Percentiles rank a stretch among this genome's conserved stretches.
Conservation (phyloP, 2,888 invertebrate genomes). For the Baccha elongata region DNA sequence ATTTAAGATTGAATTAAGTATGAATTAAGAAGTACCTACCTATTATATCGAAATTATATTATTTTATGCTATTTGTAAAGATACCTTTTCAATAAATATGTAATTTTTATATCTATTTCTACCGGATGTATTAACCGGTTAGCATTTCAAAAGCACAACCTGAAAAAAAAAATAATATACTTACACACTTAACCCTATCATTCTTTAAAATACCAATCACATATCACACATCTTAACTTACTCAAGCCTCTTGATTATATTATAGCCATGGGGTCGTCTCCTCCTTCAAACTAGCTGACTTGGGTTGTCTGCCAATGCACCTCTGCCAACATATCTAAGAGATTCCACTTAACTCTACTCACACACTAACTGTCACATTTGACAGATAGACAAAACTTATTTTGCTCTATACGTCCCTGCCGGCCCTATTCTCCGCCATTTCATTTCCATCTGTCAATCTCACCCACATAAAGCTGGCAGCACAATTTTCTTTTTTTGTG, state of each 20-base stretch:
- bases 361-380: constrained; percentile 54
- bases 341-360: constrained; percentile 64
- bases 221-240: not conserved
- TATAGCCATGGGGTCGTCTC: constrained; percentile 20
- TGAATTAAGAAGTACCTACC: no score
- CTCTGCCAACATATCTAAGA: constrained; percentile 16
- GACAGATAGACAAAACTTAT: constrained; percentile 64
- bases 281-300: constrained; percentile 6
- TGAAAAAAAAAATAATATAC: no score
- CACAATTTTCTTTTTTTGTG: not conserved
- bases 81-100: no score
- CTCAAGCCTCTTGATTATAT: constrained; percentile 11
- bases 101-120: no score
- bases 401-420: not conserved
- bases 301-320: constrained; percentile 12
- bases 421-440: not conserved
- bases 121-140: no score
- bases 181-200: constrained; percentile 14
- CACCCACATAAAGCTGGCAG: constrained; percentile 45
- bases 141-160: no score
- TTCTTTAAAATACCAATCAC: constrained; percentile 8
- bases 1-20: no score
- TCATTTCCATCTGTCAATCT: constrained; percentile 57
- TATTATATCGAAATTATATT: no score
- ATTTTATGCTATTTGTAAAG: no score